These are phyloP conservation scores for Spea hammondii DNA, from an alignment of 2,797 vertebrate species.

Conservation along the genomic window DNA sequence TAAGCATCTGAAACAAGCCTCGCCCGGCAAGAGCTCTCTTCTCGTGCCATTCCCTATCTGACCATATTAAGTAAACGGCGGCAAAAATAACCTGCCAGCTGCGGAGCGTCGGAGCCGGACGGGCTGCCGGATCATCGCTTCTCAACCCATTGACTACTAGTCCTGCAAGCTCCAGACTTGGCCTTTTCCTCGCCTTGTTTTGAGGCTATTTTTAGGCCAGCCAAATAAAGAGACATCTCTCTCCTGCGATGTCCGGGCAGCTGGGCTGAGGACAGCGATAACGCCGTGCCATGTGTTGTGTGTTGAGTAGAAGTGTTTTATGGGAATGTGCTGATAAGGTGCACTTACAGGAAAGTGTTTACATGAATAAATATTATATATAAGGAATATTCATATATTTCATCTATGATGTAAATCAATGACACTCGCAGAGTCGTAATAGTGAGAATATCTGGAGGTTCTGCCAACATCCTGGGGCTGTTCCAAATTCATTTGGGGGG, in stretches of 20 bases:
- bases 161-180: conserved; percentile 64
- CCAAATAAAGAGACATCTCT: conserved; percentile 75
- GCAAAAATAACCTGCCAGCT: conserved; percentile 94
- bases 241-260: conserved; percentile 72
- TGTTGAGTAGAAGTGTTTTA: too few relatives aligned
- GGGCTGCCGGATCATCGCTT: conserved; percentile 63
- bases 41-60: conserved; percentile 73
- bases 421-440: too few relatives aligned
- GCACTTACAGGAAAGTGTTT: too few relatives aligned
- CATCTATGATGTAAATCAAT: too few relatives aligned
- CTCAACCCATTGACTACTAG: conserved; percentile 68
- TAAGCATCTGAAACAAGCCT: conserved; percentile 72
- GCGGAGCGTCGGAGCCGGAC: conserved; percentile 64
- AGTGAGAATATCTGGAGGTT: too few relatives aligned
- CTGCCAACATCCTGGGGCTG: too few relatives aligned
- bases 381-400: too few relatives aligned
- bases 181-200: conserved; percentile 54
- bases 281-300: too few relatives aligned
- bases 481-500: too few relatives aligned
- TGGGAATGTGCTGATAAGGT: too few relatives aligned
- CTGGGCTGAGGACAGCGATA: neutral
- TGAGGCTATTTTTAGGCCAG: conserved; percentile 81
- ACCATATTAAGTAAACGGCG: conserved; percentile 97
- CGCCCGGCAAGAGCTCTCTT: conserved; percentile 65
- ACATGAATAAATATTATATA: too few relatives aligned